Percentiles rank a stretch among this genome's conserved stretches.
Conservation (phyloP, 2,113 vertebrate genomes). For the Syngnathus typhle region DNA sequence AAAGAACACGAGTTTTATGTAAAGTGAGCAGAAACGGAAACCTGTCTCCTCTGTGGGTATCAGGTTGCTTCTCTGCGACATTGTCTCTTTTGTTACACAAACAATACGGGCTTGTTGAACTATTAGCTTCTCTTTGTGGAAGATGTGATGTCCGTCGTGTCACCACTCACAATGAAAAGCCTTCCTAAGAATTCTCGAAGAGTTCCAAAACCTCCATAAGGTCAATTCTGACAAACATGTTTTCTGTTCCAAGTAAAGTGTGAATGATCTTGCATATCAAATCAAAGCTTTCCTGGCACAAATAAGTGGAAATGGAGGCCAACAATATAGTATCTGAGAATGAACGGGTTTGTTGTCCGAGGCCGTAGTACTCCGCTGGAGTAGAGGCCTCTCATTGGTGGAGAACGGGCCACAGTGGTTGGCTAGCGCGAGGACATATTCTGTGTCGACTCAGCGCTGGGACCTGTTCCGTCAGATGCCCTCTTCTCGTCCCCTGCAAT, state of each 20-base stretch:
- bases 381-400: slow-evolving; percentile 45
- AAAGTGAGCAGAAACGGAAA: slow-evolving; percentile 3
- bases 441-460: slow-evolving; percentile 53
- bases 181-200: slow-evolving; percentile 8
- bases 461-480: slow-evolving; percentile 74
- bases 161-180: slow-evolving; percentile 13
- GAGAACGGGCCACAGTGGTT: slow-evolving; percentile 36
- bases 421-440: slow-evolving; percentile 50
- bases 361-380: slow-evolving; percentile 54
- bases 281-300: neutral
- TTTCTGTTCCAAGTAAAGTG: slow-evolving; percentile 11
- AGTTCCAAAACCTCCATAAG: neutral
- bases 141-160: slow-evolving; percentile 51
- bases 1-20: neutral
- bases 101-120: slow-evolving; percentile 56
- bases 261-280: slow-evolving; percentile 10
- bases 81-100: slow-evolving; percentile 53
- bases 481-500: slow-evolving; percentile 72
- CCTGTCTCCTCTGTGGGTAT: slow-evolving; percentile 7
- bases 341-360: slow-evolving; percentile 4
- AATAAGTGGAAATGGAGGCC: neutral
- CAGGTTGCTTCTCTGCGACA: neutral
- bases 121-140: slow-evolving; percentile 63
- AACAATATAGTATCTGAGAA: slow-evolving; percentile 1
- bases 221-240: slow-evolving; percentile 8